These are phyloP conservation scores for Frankliniella intonsa DNA, from an alignment of 2,888 invertebrate species.

Conservation along the genomic window DNA sequence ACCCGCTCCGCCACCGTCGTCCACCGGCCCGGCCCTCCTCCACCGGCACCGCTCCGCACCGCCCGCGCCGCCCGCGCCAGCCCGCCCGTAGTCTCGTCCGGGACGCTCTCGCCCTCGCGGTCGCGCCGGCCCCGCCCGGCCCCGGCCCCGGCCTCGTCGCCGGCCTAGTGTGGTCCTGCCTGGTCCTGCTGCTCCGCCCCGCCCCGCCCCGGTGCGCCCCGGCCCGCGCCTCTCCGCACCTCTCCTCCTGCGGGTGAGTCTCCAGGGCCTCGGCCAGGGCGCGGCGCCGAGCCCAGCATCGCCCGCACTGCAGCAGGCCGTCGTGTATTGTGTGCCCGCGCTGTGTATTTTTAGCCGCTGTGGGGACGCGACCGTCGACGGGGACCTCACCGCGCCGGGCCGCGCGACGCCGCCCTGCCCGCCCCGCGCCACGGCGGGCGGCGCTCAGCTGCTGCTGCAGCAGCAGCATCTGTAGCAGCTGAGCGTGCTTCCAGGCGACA, in stretches of 20 bases:
- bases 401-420: not conserved
- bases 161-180: too few species aligned
- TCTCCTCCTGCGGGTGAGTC: not conserved
- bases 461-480: not conserved
- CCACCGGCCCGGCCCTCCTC: not conserved
- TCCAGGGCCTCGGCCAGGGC: too few species aligned
- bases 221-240: too few species aligned
- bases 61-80: not conserved
- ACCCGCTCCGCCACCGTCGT: not conserved
- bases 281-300: too few species aligned
- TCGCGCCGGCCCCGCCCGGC: not conserved
- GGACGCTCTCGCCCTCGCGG: not conserved
- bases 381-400: too few species aligned
- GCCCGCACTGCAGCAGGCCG: not conserved
- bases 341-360: slow-evolving; percentile 4
- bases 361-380: not conserved
- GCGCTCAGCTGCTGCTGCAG: too few species aligned
- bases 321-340: too few species aligned
- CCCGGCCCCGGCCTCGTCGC: too few species aligned
- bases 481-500: slow-evolving; percentile 1
- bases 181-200: not conserved
- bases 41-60: not conserved
- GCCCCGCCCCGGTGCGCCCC: too few species aligned
- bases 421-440: not conserved
- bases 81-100: too few species aligned